A percentile compares a stretch with the other conserved stretches of the same genome.
phyloP scores from a whole-genome alignment of 2,113 vertebrate species.

The Psettodes erumei region DNA sequence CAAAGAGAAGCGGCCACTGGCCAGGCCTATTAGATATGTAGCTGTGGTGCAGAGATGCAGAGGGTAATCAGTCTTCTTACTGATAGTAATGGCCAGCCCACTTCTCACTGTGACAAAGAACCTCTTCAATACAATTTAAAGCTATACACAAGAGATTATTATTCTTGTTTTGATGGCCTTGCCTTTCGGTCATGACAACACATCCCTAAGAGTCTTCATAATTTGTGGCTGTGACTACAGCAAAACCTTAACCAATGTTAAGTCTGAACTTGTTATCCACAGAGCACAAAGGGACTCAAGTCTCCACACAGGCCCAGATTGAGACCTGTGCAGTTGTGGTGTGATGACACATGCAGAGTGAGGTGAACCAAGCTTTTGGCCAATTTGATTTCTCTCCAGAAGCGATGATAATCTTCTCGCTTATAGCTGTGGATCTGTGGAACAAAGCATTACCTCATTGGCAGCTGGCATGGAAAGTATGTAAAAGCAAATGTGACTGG shows the following conservation, averaged over 20 bases:
- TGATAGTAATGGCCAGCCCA: conserved; percentile 71
- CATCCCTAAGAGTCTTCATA: conserved; percentile 25
- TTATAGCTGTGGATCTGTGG: conserved; percentile 71
- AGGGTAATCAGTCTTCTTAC: conserved; percentile 80
- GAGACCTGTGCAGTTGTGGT: conserved; percentile 62
- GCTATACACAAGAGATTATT: conserved; percentile 60
- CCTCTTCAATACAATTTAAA: conserved; percentile 66
- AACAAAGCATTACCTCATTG: conserved; percentile 60
- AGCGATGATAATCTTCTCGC: conserved; percentile 73
- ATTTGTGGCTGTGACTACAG: conserved; percentile 56
- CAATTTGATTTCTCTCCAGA: conserved; percentile 70
- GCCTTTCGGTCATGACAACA: conserved; percentile 34
- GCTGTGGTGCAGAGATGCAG: conserved; percentile 66
- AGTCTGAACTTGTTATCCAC: conserved; percentile 32
- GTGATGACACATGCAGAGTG: conserved; percentile 50
- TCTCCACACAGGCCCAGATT: conserved; percentile 18
- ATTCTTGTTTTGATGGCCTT: conserved; percentile 50
- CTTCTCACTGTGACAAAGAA: conserved; percentile 68
- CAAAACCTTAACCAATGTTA: conserved; percentile 12
- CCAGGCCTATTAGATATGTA: conserved; percentile 77
- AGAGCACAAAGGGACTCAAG: conserved; percentile 31
- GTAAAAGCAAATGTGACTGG: not conserved
- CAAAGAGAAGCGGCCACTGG: conserved; percentile 77
- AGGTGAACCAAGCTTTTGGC: conserved; percentile 43
- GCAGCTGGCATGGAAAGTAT: conserved; percentile 8